These are phyloP conservation scores for Speoplatyrhinus poulsoni DNA, from an alignment of 2,113 vertebrate genomes.

Conservation along the genomic window DNA sequence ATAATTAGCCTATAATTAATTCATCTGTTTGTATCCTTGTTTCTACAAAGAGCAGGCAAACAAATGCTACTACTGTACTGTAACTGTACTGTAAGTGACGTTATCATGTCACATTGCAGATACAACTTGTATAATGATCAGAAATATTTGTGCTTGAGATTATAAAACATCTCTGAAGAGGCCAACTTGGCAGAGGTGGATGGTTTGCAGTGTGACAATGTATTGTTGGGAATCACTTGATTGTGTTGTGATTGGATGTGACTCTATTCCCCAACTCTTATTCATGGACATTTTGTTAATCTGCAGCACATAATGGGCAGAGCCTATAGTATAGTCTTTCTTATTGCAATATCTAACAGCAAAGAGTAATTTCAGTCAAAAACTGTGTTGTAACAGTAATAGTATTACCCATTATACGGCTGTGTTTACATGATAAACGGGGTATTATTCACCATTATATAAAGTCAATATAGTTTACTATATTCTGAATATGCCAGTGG, in stretches of 20 bases:
- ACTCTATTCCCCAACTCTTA: conserved; percentile 48
- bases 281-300: background rate
- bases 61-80: background rate
- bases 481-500: too few relatives aligned
- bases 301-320: background rate
- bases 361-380: conserved; percentile 42
- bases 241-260: conserved; percentile 58
- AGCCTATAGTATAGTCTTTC: conserved; percentile 40
- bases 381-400: conserved; percentile 31
- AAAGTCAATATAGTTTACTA: too few relatives aligned
- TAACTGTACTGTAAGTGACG: background rate
- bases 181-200: conserved; percentile 35
- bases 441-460: too few relatives aligned
- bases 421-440: too few relatives aligned
- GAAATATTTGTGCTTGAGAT: conserved; percentile 23
- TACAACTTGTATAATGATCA: conserved; percentile 9
- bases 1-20: too few relatives aligned
- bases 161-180: conserved; percentile 39
- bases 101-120: background rate
- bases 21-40: too few relatives aligned
- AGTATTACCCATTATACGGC: conserved; percentile 46
- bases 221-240: conserved; percentile 53
- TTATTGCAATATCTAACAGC: conserved; percentile 30
- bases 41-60: background rate
- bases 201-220: conserved; percentile 32